Percentiles rank a stretch among this genome's conserved stretches.
These are phyloP conservation scores for Cremastinae sp. DNA, from an alignment of 2,888 invertebrate genomes.

Conservation along the genomic window DNA sequence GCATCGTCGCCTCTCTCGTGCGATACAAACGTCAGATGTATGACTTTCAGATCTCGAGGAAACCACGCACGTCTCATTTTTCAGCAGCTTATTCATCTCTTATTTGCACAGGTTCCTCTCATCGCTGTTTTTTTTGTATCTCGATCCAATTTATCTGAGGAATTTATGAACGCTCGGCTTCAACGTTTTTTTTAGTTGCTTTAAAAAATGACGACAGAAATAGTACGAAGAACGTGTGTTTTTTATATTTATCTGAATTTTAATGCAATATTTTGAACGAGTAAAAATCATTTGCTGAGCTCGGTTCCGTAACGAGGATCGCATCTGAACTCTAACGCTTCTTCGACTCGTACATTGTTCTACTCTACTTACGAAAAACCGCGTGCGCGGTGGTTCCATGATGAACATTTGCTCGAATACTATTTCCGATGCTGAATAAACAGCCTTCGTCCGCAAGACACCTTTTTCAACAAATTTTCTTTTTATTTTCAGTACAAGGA, in stretches of 20 bases:
- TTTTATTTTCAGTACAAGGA: slow-evolving; percentile 85
- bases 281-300: slow-evolving; percentile 23
- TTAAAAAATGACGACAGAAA: too few species aligned
- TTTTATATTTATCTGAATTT: too few species aligned
- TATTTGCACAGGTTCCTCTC: too few species aligned
- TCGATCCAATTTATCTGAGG: too few species aligned
- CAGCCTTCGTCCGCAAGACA: neutral
- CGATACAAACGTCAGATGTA: slow-evolving; percentile 33
- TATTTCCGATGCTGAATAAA: neutral
- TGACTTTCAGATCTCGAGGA: slow-evolving; percentile 19
- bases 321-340: slow-evolving; percentile 62
- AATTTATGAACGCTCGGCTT: too few species aligned
- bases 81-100: neutral
- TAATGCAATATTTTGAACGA: neutral
- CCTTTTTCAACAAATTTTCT: slow-evolving; percentile 59
- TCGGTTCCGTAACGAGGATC: slow-evolving; percentile 43
- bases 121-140: too few species aligned
- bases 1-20: neutral
- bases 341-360: slow-evolving; percentile 62
- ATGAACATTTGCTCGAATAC: slow-evolving; percentile 22
- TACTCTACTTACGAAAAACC: slow-evolving; percentile 65
- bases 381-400: slow-evolving; percentile 4
- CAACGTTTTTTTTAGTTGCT: too few species aligned
- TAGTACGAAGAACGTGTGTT: too few species aligned
- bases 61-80: neutral